Base-by-base conservation (phyloP, 2,113 vertebrate genomes). In the Macroglossus sobrinus region DNA sequence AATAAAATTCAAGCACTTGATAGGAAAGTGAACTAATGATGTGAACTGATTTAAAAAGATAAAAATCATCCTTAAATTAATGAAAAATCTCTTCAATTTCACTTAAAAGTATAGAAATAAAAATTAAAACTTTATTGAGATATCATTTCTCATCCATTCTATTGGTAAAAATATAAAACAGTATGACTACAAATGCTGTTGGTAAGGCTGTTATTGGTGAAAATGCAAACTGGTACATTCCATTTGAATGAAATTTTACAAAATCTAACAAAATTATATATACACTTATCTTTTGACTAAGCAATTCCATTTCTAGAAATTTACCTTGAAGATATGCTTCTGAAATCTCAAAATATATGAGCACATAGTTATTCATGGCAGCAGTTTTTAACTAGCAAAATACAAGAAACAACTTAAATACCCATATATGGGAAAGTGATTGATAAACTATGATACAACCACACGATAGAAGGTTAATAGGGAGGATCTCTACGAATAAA, bases 81-180 rank as follows among this genome's bases (percentile, higher is more conserved):
- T 72, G 81, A 79, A 80, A 50, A 95, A 63, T 0, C 74, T 80
- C 10, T 74, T 81, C 26, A 94, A 72, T 14, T 75, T 68, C 28
- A 69, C 59, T 78, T 50, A 72, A 33, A 63, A 74, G 80, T 80
- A 86, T 15, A 2, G 19, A 88, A 87, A 84, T 93, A 35, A 24
- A 80, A 78, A 64, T 91, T 85, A 50, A 81, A 82, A 78, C 28
- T 47, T 40, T 4, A 35, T 24, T 40, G 33, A 72, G 33, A n/a
- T 90, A 47, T 3, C 26, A 85, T 85, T 96, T 93, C 26, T 87
- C 21, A 88, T 45, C 19, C 50, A 88, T 66, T 16, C 19, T 30
- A 28, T 22, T 76, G 30, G 50, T 76, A 66, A 93, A 93, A 91
- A 82, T 86, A 82, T 82, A 75, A 93, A 82, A 64, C 45, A 47